Evolutionary conservation across 2,113 vertebrate genomes (phyloP).

Genomic region (Microtus pennsylvanicus): DNA sequence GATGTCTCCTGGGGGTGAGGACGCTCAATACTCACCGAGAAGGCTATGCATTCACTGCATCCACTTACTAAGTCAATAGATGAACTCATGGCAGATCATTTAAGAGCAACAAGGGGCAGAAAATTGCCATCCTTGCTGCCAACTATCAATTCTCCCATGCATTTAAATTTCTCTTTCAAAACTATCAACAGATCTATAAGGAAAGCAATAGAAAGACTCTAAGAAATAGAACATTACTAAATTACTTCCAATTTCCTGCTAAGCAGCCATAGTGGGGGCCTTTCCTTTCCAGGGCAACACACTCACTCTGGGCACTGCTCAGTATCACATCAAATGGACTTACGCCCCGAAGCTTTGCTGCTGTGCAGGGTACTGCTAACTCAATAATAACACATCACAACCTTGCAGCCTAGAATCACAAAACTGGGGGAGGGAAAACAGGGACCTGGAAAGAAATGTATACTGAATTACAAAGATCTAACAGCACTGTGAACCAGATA

Average conservation of each 20-base stretch:
- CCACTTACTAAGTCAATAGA: neutral
- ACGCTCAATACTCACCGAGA: constrained; percentile 1
- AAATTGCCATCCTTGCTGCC: neutral
- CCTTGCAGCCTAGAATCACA: neutral
- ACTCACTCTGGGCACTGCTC: neutral
- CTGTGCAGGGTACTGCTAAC: neutral
- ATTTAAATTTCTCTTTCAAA: constrained; percentile 8
- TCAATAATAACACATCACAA: neutral
- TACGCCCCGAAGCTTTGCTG: neutral
- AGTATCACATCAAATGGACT: neutral
- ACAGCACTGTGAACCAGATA: neutral
- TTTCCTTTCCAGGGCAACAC: neutral
- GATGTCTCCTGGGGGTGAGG: neutral
- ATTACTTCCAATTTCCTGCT: neutral
- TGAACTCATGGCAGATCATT: neutral
- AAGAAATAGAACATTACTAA: neutral
- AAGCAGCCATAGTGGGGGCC: neutral
- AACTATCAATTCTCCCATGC: neutral
- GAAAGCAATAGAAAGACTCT: constrained; percentile 42
- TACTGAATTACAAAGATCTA: neutral
- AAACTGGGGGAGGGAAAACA: neutral
- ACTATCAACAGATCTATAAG: neutral
- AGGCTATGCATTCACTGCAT: neutral
- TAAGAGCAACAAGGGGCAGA: neutral
- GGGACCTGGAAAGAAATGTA: neutral